Evolutionary conservation across 2,888 invertebrate species (phyloP), one percentile per base, ranked within the genome.

Genomic region (Tineola bisselliella): DNA sequence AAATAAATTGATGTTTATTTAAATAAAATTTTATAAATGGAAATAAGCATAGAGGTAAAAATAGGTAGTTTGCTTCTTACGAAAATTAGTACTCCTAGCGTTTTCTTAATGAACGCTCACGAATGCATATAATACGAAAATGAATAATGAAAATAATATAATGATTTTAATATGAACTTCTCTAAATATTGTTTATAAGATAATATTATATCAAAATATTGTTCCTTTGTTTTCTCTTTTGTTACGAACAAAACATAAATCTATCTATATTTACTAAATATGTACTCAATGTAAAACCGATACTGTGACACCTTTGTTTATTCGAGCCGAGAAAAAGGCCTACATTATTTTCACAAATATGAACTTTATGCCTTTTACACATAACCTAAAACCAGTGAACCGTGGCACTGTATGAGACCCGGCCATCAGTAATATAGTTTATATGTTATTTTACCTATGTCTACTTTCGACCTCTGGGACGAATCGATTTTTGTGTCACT

Each of bases 251-350:
- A 31, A 31, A 31, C 10, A 31, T 31, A 38, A 38, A 38, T 10
- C 3, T 38, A 38, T 38, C 11, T 38, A 38, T n/a, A 38, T n/a
- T 10, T 38, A 38, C 38, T 25, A 25, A 25, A 25, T 25, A 25
- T 25, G 25, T 25, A 25, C 25, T 54, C 25, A 54, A 54, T 54
- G 25, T 1, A 54, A 25, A 54, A 25, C 54, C 54, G 54, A 54
- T 54, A 54, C 25, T 10, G 19, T 54, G 54, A 54, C 54, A 54
- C 54, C 54, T 54, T 54, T 54, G 54, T 54, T 54, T 54, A 54
- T 54, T 25, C 54, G 18, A 17, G 15, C 48, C 25, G 54, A 54
- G 25, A 54, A 54, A 25, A 54, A 54, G 25, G 18, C 18, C 12
- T 12, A 54, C 8, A 25, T 54, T 54, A 25, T 25, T 54, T 18